A percentile compares a stretch with the other conserved stretches of the same genome.
These are phyloP conservation scores for Helicorthomorpha holstii DNA, from an alignment of 1,140 invertebrate genomes.

Conservation along the genomic window DNA sequence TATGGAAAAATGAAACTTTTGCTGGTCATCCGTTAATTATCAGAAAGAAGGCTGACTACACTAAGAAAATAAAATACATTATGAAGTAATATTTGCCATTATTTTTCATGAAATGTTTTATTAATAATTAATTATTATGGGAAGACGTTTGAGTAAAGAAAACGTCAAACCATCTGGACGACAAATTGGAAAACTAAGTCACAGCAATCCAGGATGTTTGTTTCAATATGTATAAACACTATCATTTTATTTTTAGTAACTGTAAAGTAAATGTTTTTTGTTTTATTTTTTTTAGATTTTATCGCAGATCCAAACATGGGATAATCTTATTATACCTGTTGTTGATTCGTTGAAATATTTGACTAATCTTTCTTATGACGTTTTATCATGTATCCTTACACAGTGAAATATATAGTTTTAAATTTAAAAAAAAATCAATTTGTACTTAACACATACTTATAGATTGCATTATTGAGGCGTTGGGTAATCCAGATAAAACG, in stretches of 20 bases:
- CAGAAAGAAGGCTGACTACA: constrained; percentile 58
- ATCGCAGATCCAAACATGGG: constrained; percentile 88
- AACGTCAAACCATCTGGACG: constrained; percentile 93
- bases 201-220: constrained; percentile 82
- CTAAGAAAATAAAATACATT: constrained; percentile 85
- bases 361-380: constrained; percentile 88
- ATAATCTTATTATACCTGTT: constrained; percentile 88
- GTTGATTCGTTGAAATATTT: constrained; percentile 96
- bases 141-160: constrained; percentile 77
- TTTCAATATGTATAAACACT: constrained; percentile 73
- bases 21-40: constrained; percentile 63
- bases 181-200: constrained; percentile 88
- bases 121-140: constrained; percentile 2
- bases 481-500: constrained; percentile 46
- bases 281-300: constrained; percentile 36
- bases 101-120: constrained; percentile 4
- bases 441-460: constrained; percentile 6
- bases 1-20: constrained; percentile 86
- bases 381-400: constrained; percentile 55
- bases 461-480: constrained; percentile 81
- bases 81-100: constrained; percentile 50
- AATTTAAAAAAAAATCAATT: constrained; percentile 4
- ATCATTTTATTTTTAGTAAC: not conserved
- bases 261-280: not conserved
- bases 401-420: not conserved